A percentile compares a stretch with the other conserved stretches of the same genome.
These are phyloP conservation scores for Papilio dardanus DNA, from an alignment of 1,140 invertebrate species.

Conservation along the genomic window DNA sequence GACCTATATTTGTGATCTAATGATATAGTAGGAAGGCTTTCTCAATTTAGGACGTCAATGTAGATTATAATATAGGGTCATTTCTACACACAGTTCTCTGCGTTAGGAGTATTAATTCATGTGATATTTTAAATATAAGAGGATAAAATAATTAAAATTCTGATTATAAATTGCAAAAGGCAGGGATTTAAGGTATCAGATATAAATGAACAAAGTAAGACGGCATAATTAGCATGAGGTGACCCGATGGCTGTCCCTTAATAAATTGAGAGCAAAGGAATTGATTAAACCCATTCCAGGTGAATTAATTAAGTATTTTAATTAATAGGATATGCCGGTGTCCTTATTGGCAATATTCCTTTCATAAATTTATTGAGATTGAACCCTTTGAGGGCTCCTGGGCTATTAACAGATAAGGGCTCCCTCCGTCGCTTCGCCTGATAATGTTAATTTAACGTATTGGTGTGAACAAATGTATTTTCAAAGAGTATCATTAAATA, in stretches of 20 bases:
- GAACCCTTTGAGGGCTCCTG: conserved; percentile 64
- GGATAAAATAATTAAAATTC: conserved; percentile 16
- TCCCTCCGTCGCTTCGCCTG: conserved; percentile 40
- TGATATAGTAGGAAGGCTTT: too few relatives aligned
- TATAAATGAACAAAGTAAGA: conserved; percentile 46
- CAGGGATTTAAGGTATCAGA: conserved; percentile 17
- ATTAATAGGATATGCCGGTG: conserved; percentile 80
- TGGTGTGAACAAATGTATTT: conserved; percentile 30
- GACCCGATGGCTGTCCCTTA: conserved; percentile 57
- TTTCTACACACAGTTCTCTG: too few relatives aligned
- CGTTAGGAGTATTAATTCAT: not conserved
- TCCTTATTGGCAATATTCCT: conserved; percentile 81
- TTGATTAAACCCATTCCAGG: conserved; percentile 81
- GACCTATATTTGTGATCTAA: too few relatives aligned
- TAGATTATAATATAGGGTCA: too few relatives aligned
- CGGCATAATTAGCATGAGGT: conserved; percentile 45
- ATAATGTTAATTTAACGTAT: conserved; percentile 49
- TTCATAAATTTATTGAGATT: conserved; percentile 82
- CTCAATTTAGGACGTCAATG: too few relatives aligned
- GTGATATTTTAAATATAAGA: not conserved
- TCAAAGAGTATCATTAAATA: conserved; percentile 6
- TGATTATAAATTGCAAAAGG: not conserved
- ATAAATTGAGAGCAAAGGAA: conserved; percentile 75
- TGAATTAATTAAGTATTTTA: conserved; percentile 83
- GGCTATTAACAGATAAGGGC: conserved; percentile 69